Conservation (phyloP, 2,113 vertebrate genomes). For the Castor canadensis region DNA sequence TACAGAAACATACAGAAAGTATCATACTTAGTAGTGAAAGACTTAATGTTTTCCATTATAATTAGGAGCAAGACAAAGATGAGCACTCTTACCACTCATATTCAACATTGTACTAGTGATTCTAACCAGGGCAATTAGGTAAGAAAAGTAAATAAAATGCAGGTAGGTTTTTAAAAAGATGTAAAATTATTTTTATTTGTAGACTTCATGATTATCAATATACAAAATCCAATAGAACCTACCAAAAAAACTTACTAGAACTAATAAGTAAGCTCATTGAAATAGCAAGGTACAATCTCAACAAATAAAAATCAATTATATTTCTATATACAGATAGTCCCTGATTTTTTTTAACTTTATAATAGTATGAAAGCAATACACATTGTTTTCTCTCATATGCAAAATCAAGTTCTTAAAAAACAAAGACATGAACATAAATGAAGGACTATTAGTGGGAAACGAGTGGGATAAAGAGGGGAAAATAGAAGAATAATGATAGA, state of each 20-base stretch:
- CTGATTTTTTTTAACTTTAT: neutral
- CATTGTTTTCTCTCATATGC: too few relatives aligned
- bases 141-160: neutral
- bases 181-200: neutral
- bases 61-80: neutral
- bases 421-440: too few relatives aligned
- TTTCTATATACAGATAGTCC: neutral
- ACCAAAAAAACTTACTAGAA: neutral
- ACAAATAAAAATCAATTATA: neutral
- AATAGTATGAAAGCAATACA: too few relatives aligned
- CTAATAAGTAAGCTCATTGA: neutral
- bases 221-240: neutral
- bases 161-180: neutral
- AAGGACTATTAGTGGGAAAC: too few relatives aligned
- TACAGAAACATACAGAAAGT: neutral
- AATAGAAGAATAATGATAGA: too few relatives aligned
- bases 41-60: neutral
- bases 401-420: too few relatives aligned
- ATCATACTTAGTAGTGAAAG: neutral
- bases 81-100: neutral
- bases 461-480: too few relatives aligned
- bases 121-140: neutral
- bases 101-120: neutral
- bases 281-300: neutral
- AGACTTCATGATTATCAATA: neutral